Percentiles rank a stretch among this genome's conserved stretches.
These are phyloP conservation scores for Catocala sponsa DNA, from an alignment of 2,888 invertebrate species.

Conservation along the genomic window DNA sequence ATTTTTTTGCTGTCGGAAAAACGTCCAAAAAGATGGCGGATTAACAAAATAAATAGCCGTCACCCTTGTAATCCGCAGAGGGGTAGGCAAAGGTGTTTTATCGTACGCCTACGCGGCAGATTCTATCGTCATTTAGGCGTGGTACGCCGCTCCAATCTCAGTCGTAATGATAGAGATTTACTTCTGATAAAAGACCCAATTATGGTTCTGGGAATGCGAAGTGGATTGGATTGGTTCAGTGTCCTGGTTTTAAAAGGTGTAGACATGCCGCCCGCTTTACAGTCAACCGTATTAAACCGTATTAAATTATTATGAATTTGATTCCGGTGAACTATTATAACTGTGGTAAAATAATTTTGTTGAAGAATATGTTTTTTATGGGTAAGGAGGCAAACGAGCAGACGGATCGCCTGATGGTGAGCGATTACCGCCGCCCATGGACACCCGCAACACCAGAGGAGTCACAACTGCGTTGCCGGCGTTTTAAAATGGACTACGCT, in stretches of 20 bases:
- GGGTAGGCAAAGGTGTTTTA: slow-evolving; percentile 22
- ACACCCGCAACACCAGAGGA: too few relatives aligned
- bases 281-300: too few relatives aligned
- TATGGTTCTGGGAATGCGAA: background rate
- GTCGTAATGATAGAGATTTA: slow-evolving; percentile 2
- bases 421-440: too few relatives aligned
- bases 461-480: too few relatives aligned
- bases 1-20: slow-evolving; percentile 5
- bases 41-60: slow-evolving; percentile 20
- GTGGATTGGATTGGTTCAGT: background rate
- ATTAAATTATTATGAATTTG: too few relatives aligned
- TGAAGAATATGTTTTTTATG: too few relatives aligned
- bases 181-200: slow-evolving; percentile 1
- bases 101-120: slow-evolving; percentile 7
- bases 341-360: too few relatives aligned
- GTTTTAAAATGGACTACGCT: too few relatives aligned
- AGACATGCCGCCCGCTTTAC: background rate
- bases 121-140: slow-evolving; percentile 7
- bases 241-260: background rate
- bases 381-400: too few relatives aligned
- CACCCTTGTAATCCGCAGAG: slow-evolving; percentile 20
- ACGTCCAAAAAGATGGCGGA: slow-evolving; percentile 13
- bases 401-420: too few relatives aligned
- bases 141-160: slow-evolving; percentile 4
- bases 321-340: too few relatives aligned